Base-by-base conservation (phyloP, 2,113 vertebrate genomes). In the Stictonetta naevosa region DNA sequence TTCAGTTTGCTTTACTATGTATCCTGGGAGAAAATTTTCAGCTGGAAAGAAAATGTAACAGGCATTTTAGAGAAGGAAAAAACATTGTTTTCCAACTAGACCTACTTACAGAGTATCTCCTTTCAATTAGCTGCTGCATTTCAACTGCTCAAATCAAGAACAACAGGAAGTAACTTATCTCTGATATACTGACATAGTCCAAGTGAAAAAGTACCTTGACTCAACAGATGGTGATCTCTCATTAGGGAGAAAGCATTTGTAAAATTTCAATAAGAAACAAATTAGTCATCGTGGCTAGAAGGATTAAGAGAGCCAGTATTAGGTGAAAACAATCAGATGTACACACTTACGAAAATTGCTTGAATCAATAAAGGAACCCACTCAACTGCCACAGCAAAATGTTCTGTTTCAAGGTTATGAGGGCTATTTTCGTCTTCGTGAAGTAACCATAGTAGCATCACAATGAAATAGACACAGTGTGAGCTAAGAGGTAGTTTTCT, bases 171-270 rank as follows among this genome's bases (percentile, higher is more conserved):
- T 77, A 91, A 50, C 50, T 90, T 72, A 22, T 62, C 84, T 90
- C 53, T 89, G 73, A 83, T 44, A 83, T 53, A 84, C 1, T 3
- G 75, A 23, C 74, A 42, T 6, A 46, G 31, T 56, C 29, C 18
- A 74, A 88, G 78, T 86, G 86, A n/a, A 94, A 92, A 97, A 90
- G 90, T 79, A 79, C 89, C 53, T 94, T 93, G 95, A 96, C 90
- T 96, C 95, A 96, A 93, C 94, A 97, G 94, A 95, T 97, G 97
- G 97, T 92, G 79, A 93, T 90, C 88, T 95, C 90, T 73, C 96
- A 90, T 95, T 17, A 90, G 82, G 95, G 83, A 96, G 95, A 95
- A 95, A 85, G 89, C 74, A 79, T 93, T 96, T 67, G 90, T 72
- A 75, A 94, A 22, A 75, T 87, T 93, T 87, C 55, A 34, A 10